Percentiles rank a stretch among this genome's conserved stretches.
phyloP scores from a whole-genome alignment of 2,113 vertebrate genomes.

The Craseonycteris thonglongyai region DNA sequence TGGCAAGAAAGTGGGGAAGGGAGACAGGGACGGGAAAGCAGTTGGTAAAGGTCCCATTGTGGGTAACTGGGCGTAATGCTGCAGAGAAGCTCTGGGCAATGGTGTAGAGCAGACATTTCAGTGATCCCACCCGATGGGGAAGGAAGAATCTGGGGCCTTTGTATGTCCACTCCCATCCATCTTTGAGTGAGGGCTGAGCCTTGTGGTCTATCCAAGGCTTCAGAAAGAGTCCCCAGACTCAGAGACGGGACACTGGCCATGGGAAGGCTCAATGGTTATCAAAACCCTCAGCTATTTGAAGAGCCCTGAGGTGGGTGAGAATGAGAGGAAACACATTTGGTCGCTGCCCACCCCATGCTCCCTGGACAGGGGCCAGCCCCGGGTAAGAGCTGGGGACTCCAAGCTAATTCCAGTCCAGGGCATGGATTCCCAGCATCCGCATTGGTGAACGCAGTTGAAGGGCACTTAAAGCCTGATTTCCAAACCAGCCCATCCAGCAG shows the following conservation, averaged over 20 bases:
- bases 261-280: fast-evolving
- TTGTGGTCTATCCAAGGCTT: not conserved
- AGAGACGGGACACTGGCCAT: fast-evolving
- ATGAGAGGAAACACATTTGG: not conserved
- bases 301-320: not conserved
- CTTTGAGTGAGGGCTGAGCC: not conserved
- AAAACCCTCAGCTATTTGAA: not conserved
- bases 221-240: not conserved
- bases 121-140: not conserved
- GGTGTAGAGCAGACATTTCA: not conserved
- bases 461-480: not conserved
- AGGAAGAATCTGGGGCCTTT: not conserved
- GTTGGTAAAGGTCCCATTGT: not conserved
- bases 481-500: not conserved
- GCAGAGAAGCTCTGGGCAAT: not conserved
- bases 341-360: not conserved
- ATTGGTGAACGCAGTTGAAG: not conserved
- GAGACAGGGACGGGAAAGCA: not conserved
- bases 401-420: not conserved
- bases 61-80: not conserved
- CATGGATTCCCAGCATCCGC: not conserved
- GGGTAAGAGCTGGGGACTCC: fast-evolving
- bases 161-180: not conserved
- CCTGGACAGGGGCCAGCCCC: not conserved
- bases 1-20: not conserved